Percentiles rank a stretch among this genome's conserved stretches.
Evolutionary conservation across 2,888 invertebrate species (phyloP).

Genomic region (Lepetodrilus schrolli): DNA sequence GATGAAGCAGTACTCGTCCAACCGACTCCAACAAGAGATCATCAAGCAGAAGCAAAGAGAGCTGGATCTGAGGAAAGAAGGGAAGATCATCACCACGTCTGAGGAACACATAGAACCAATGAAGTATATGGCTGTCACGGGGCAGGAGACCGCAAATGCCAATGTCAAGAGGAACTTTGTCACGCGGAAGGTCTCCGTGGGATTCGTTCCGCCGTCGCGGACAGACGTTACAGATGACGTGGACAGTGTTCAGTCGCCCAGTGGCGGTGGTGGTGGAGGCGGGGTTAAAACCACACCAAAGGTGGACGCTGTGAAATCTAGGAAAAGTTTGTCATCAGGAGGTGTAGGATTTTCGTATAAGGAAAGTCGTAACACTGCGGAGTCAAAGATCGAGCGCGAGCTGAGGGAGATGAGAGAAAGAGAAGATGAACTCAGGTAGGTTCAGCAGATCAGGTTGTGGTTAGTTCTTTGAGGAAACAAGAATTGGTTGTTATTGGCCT

Average conservation of each 20-base stretch:
- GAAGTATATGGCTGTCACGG: conserved; percentile 62
- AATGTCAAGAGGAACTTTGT: conserved; percentile 63
- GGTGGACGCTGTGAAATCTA: conserved; percentile 11
- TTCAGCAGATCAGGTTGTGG: no score
- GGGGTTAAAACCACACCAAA: conserved; percentile 37
- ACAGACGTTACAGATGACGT: conserved; percentile 1
- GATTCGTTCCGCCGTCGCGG: neutral
- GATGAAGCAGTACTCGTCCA: conserved; percentile 76
- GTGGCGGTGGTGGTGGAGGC: neutral
- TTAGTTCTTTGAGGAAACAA: no score
- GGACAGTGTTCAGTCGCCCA: neutral
- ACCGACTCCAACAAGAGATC: conserved; percentile 91
- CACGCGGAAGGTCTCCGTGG: conserved; percentile 39
- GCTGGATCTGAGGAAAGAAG: conserved; percentile 84
- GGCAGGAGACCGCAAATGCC: conserved; percentile 43
- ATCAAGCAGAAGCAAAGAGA: conserved; percentile 89
- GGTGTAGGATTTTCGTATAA: conserved; percentile 75
- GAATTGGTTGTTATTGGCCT: neutral
- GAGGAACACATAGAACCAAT: conserved; percentile 78
- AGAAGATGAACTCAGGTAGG: conserved; percentile 85
- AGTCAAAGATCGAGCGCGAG: conserved; percentile 91
- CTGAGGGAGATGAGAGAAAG: conserved; percentile 88
- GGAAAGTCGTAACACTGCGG: conserved; percentile 88
- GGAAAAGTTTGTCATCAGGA: conserved; percentile 29
- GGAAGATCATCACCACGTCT: conserved; percentile 79